Conservation (phyloP, 1,140 invertebrate species). For the Hydropsyche tenuis region DNA sequence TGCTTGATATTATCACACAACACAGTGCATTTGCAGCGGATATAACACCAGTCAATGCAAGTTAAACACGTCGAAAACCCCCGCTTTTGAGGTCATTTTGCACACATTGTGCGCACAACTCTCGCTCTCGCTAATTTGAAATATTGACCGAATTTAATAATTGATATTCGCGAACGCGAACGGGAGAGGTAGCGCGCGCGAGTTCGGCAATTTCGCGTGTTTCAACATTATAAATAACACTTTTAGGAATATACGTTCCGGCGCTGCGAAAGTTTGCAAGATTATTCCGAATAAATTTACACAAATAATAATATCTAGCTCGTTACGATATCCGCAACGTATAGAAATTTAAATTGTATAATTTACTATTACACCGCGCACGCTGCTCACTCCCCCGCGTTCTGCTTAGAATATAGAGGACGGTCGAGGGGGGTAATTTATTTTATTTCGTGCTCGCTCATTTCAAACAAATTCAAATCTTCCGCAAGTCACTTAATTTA, state of each 20-base stretch:
- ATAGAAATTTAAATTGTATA: slow-evolving; percentile 24
- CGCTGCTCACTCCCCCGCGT: background rate
- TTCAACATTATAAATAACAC: slow-evolving; percentile 22
- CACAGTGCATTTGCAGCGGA: no score
- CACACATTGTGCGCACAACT: background rate
- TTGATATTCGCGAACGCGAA: background rate
- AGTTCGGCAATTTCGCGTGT: slow-evolving; percentile 14
- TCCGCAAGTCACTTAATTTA: slow-evolving; percentile 14
- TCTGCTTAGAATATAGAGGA: background rate
- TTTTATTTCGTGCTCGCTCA: slow-evolving; percentile 26
- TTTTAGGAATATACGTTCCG: slow-evolving; percentile 12
- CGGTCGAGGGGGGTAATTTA: slow-evolving; percentile 18
- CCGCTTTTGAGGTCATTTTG: no score
- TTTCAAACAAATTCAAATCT: slow-evolving; percentile 23
- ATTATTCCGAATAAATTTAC: slow-evolving; percentile 29
- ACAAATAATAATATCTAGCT: slow-evolving; percentile 27
- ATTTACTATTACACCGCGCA: slow-evolving; percentile 14
- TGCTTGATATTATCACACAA: no score
- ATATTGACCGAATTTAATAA: slow-evolving; percentile 12
- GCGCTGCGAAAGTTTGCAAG: background rate
- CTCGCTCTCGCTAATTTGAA: background rate
- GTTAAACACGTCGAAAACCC: no score
- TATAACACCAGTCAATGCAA: no score
- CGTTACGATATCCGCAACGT: slow-evolving; percentile 22
- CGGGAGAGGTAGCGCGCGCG: background rate